Evolutionary conservation across 2,797 vertebrate genomes (phyloP).

Genomic region (Channallabes apus): DNA sequence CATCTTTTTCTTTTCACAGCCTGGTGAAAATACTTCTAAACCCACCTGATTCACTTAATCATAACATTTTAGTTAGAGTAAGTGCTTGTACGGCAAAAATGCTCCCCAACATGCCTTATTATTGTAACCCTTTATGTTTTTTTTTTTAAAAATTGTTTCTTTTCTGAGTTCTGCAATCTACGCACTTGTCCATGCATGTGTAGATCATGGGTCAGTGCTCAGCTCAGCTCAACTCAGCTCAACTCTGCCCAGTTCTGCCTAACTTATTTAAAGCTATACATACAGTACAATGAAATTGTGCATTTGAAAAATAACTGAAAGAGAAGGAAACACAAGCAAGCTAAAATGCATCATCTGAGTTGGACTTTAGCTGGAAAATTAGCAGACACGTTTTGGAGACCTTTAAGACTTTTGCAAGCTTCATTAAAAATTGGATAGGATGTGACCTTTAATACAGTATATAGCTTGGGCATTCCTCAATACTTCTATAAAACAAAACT

Average conservation of each 20-base stretch:
- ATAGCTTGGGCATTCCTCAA: not conserved
- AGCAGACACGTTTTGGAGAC: too few relatives aligned
- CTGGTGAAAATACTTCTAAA: not conserved
- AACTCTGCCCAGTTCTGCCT: too few relatives aligned
- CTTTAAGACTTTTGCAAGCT: too few relatives aligned
- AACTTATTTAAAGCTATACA: too few relatives aligned
- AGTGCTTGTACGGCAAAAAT: not conserved
- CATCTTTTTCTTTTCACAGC: not conserved
- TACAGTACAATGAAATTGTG: too few relatives aligned
- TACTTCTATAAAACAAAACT: not conserved
- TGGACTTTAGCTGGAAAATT: too few relatives aligned
- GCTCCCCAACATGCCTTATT: not conserved
- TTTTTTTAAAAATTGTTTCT: not conserved
- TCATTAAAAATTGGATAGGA: too few relatives aligned
- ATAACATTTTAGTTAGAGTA: not conserved
- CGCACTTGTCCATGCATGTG: not conserved
- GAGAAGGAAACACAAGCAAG: too few relatives aligned
- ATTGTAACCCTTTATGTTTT: not conserved
- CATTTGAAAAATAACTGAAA: too few relatives aligned
- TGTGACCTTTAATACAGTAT: too few relatives aligned
- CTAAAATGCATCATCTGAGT: too few relatives aligned
- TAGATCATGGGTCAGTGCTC: not conserved
- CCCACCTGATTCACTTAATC: not conserved
- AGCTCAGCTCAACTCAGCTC: too few relatives aligned
- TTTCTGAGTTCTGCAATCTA: not conserved